These are phyloP conservation scores for Actenoides hombroni DNA, from an alignment of 2,113 vertebrate species.

Conservation along the genomic window DNA sequence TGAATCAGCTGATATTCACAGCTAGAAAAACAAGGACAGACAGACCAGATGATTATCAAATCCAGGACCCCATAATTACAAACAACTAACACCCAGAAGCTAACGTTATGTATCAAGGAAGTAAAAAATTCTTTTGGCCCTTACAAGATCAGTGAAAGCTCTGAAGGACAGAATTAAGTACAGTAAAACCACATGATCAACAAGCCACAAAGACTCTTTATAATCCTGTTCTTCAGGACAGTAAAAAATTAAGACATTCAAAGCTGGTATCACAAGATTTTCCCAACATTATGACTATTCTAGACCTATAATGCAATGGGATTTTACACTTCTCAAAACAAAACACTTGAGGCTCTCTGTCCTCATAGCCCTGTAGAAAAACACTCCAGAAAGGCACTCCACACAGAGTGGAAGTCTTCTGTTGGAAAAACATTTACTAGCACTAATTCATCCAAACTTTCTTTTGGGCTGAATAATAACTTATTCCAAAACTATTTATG, in stretches of 20 bases:
- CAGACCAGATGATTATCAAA: neutral
- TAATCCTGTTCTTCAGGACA: neutral
- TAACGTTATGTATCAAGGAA: neutral
- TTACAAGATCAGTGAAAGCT: neutral
- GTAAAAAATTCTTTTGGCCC: neutral
- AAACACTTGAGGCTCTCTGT: neutral
- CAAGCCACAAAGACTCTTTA: constrained; percentile 32
- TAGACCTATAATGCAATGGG: neutral
- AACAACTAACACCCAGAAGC: neutral
- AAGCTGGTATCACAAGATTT: constrained; percentile 45
- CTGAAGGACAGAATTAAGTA: neutral
- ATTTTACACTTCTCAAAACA: neutral
- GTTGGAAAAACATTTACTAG: neutral
- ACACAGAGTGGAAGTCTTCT: neutral
- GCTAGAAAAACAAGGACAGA: neutral
- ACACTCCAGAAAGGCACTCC: neutral
- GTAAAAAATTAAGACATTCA: constrained; percentile 17
- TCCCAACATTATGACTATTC: neutral
- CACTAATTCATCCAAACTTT: neutral
- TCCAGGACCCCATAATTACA: neutral
- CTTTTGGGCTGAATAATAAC: neutral
- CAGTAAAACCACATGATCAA: constrained; percentile 38
- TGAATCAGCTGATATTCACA: neutral
- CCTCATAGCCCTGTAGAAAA: neutral
- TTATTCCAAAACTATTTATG: neutral